phyloP scores from a whole-genome alignment of 2,113 vertebrate genomes.

The Gobio gobio region DNA sequence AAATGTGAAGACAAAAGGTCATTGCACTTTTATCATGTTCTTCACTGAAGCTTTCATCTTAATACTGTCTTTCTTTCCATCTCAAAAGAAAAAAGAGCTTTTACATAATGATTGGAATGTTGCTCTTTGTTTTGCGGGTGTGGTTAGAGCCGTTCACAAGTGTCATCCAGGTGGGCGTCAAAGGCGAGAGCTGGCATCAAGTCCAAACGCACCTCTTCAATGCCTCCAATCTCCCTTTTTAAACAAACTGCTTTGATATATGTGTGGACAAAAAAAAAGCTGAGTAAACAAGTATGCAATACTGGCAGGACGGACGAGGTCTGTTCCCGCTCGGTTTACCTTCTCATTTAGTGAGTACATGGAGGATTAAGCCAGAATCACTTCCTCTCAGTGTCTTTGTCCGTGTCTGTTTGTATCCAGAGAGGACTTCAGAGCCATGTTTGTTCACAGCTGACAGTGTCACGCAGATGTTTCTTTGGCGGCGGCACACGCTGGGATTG shows the following conservation, averaged over 20 bases:
- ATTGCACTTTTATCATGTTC: neutral
- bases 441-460: constrained; percentile 60
- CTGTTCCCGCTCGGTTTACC: constrained; percentile 57
- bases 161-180: constrained; percentile 73
- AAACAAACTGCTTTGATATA: constrained; percentile 73
- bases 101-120: constrained; percentile 31
- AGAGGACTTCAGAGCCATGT: constrained; percentile 54
- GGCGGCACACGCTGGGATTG: constrained; percentile 53
- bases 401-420: constrained; percentile 55
- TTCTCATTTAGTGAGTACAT: constrained; percentile 65
- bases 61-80: constrained; percentile 53
- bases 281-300: constrained; percentile 67
- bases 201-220: constrained; percentile 61
- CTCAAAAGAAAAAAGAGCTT: constrained; percentile 49
- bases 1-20: constrained; percentile 11
- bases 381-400: constrained; percentile 60
- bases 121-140: constrained; percentile 53
- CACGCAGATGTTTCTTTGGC: constrained; percentile 69
- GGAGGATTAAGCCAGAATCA: constrained; percentile 63
- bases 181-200: constrained; percentile 68
- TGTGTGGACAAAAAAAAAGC: constrained; percentile 67
- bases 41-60: constrained; percentile 53
- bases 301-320: constrained; percentile 56
- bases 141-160: constrained; percentile 54
- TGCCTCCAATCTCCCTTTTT: constrained; percentile 71